These are phyloP conservation scores for Propsilocerus akamusi DNA, from an alignment of 1,140 invertebrate species.

Conservation along the genomic window DNA sequence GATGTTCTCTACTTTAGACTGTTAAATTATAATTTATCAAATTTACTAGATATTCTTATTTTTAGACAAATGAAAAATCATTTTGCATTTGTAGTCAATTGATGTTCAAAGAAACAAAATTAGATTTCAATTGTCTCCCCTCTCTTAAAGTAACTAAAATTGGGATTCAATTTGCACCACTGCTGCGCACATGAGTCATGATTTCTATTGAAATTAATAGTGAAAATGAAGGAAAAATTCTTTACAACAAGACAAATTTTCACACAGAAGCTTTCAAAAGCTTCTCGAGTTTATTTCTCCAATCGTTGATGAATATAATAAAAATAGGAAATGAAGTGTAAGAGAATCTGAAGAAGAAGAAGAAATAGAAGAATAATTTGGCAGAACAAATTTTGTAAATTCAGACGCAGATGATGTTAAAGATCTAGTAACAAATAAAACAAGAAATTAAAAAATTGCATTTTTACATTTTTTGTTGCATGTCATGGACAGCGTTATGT, in stretches of 20 bases:
- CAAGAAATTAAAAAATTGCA: neutral
- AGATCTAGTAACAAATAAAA: neutral
- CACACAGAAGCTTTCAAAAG: too few species aligned
- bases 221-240: neutral
- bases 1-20: neutral
- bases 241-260: too few species aligned
- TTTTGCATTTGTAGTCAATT: neutral
- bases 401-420: neutral
- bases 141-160: too few species aligned
- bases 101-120: neutral
- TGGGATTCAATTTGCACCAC: too few species aligned
- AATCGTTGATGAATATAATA: too few species aligned
- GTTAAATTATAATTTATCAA: neutral
- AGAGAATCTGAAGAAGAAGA: too few species aligned
- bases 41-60: neutral
- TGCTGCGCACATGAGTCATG: too few species aligned
- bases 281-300: too few species aligned
- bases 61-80: neutral
- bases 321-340: too few species aligned
- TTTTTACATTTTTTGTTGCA: conserved; percentile 1
- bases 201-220: neutral
- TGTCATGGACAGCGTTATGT: neutral
- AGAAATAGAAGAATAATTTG: too few species aligned
- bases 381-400: conserved; percentile 3
- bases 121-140: neutral